Evolutionary conservation across 2,113 vertebrate species (phyloP).

Genomic region (Microtus oregoni): DNA sequence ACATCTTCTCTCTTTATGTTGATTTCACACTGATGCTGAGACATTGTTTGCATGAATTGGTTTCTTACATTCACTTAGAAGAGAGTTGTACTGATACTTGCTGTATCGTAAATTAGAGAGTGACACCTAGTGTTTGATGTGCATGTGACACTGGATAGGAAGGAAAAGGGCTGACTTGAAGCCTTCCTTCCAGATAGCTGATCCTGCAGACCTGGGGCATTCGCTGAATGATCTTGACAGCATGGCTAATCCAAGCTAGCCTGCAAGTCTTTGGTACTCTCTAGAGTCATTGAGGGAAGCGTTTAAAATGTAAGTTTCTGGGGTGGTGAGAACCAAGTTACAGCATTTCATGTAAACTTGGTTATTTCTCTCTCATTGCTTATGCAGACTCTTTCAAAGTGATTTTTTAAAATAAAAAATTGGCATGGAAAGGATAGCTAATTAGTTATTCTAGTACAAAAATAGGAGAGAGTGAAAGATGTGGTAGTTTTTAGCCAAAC

Average conservation of each 20-base stretch:
- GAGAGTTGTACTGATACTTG: background rate
- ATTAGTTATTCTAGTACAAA: background rate
- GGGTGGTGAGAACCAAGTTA: background rate
- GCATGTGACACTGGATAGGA: background rate
- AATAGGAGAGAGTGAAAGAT: slow-evolving; percentile 17
- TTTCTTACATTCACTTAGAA: slow-evolving; percentile 61
- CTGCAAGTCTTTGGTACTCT: background rate
- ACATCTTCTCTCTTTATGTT: slow-evolving; percentile 72
- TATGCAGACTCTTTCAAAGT: background rate
- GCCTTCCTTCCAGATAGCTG: background rate
- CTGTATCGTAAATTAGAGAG: slow-evolving; percentile 40
- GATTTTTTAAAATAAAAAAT: background rate
- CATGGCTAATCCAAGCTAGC: too few relatives aligned
- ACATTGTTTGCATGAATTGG: slow-evolving; percentile 35
- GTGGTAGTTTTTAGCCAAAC: slow-evolving; percentile 35
- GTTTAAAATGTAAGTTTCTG: slow-evolving; percentile 12
- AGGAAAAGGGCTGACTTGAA: background rate
- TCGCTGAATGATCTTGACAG: background rate
- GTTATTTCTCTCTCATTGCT: slow-evolving; percentile 25
- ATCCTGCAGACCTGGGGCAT: background rate
- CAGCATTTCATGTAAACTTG: background rate
- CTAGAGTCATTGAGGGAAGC: background rate
- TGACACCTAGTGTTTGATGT: slow-evolving; percentile 81
- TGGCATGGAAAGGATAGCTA: background rate
- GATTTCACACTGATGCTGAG: slow-evolving; percentile 58